Conservation (phyloP, 2,888 invertebrate genomes). For the Tridacna gigas region DNA sequence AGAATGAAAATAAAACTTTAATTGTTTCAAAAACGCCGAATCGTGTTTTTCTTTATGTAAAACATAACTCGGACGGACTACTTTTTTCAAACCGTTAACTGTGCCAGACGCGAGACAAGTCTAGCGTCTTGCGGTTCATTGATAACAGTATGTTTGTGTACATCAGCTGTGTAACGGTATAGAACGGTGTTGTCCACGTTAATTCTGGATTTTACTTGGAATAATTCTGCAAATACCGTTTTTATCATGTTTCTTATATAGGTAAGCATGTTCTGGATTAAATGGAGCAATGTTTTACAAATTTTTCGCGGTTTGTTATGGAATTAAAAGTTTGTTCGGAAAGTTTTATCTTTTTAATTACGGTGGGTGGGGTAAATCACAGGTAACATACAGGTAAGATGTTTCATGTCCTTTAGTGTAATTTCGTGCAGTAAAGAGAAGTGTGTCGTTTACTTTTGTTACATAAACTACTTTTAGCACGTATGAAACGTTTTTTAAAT, state of each 20-base stretch:
- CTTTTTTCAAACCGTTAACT: no score
- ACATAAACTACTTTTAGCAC: no score
- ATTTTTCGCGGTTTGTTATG: background rate
- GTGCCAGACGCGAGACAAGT: background rate
- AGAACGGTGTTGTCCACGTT: background rate
- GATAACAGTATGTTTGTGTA: constrained; percentile 20
- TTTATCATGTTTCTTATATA: constrained; percentile 2
- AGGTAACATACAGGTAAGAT: no score
- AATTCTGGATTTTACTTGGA: background rate
- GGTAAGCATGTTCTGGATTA: constrained; percentile 19
- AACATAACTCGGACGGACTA: no score
- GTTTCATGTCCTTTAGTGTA: no score
- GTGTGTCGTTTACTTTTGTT: no score
- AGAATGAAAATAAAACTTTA: no score
- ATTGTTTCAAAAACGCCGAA: no score
- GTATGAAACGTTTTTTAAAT: no score
- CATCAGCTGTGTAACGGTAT: constrained; percentile 25
- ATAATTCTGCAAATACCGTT: background rate
- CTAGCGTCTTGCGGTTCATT: background rate
- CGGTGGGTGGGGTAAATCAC: constrained; percentile 25
- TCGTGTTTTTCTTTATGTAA: no score
- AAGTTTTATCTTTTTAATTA: constrained; percentile 16
- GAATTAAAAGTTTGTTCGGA: constrained; percentile 18
- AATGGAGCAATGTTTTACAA: background rate
- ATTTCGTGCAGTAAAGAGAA: no score